These are phyloP conservation scores for Lepidothrix coronata DNA, from an alignment of 2,113 vertebrate genomes.

Conservation along the genomic window DNA sequence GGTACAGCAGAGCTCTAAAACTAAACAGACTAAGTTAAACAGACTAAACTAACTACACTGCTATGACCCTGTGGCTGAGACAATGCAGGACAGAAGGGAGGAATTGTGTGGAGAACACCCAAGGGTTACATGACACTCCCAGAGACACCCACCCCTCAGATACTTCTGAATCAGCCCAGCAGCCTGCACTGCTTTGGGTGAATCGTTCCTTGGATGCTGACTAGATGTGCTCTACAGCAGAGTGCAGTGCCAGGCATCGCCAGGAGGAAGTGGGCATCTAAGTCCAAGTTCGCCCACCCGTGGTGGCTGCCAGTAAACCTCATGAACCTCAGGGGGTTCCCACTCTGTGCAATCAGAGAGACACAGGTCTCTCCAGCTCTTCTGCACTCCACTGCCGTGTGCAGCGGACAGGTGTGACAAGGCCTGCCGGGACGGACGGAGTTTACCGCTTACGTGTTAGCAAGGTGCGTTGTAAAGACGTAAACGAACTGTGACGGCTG, in stretches of 20 bases:
- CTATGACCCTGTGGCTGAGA: neutral
- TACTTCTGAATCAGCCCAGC: rapidly evolving
- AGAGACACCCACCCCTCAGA: neutral
- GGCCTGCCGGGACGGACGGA: rapidly evolving
- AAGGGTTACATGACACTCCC: neutral
- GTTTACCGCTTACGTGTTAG: conserved; percentile 87
- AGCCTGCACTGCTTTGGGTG: neutral
- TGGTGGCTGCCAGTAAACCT: neutral
- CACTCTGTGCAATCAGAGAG: neutral
- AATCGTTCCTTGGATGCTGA: neutral
- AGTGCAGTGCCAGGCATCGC: rapidly evolving
- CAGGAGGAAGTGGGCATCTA: neutral
- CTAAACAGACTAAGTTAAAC: neutral
- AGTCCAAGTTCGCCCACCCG: no score
- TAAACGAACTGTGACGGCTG: conserved; percentile 88
- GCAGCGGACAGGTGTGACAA: neutral
- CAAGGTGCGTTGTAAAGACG: conserved; percentile 94
- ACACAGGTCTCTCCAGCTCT: neutral
- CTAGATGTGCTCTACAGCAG: rapidly evolving
- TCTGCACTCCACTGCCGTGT: neutral
- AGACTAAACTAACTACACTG: neutral
- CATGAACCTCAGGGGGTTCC: neutral
- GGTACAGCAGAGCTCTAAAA: neutral
- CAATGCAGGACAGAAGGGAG: neutral
- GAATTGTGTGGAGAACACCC: neutral